A percentile compares a stretch with the other conserved stretches of the same genome.
phyloP scores from a whole-genome alignment of 2,888 invertebrate species.

The Eupithecia inturbata region DNA sequence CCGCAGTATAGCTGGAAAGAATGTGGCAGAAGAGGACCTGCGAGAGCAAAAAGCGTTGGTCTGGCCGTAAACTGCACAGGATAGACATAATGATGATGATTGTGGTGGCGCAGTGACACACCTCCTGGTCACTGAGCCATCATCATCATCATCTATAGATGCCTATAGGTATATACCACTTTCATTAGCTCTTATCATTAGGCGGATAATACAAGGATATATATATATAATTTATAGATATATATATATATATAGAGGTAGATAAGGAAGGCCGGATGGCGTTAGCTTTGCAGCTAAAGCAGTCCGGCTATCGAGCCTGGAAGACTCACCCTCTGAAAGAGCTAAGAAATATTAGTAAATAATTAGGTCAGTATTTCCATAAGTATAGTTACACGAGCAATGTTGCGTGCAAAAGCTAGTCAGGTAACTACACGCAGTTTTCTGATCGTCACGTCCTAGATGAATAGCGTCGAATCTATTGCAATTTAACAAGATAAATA shows the following conservation, averaged over 20 bases:
- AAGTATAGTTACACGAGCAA: neutral
- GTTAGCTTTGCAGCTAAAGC: too few species aligned
- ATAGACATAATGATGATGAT: too few species aligned
- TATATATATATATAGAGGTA: too few species aligned
- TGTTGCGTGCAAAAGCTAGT: neutral
- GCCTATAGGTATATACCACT: neutral
- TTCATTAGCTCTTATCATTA: too few species aligned
- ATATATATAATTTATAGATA: too few species aligned
- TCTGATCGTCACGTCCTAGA: conserved; percentile 21
- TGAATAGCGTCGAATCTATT: conserved; percentile 52
- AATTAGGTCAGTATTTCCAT: neutral
- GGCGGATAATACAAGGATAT: neutral
- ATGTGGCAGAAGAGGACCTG: neutral
- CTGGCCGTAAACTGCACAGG: too few species aligned
- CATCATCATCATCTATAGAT: neutral
- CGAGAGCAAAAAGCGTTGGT: too few species aligned
- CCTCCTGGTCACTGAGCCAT: neutral
- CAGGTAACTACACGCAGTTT: neutral
- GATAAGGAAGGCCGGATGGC: too few species aligned
- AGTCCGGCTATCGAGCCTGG: neutral
- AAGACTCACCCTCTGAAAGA: neutral
- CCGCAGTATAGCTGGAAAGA: neutral
- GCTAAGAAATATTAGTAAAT: neutral
- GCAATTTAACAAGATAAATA: conserved; percentile 65
- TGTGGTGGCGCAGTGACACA: too few species aligned